Conservation (phyloP, 2,797 vertebrate genomes). For the Synaphobranchus kaupii region DNA sequence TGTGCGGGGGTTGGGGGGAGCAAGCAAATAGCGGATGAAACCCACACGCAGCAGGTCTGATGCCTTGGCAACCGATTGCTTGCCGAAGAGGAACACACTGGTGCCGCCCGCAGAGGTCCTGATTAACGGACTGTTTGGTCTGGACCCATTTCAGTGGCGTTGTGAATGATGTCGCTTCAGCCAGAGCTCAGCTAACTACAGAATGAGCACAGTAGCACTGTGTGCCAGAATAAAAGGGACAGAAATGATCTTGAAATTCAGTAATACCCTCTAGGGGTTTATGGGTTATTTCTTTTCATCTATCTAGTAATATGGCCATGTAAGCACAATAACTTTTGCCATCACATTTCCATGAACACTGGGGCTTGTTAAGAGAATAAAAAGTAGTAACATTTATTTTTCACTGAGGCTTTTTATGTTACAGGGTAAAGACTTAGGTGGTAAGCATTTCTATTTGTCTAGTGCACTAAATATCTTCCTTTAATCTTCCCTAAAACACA, state of each 20-base stretch:
- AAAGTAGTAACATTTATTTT: background rate
- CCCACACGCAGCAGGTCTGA: background rate
- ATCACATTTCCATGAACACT: too few species aligned
- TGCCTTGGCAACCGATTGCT: background rate
- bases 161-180: constrained; percentile 49
- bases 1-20: background rate
- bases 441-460: background rate
- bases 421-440: background rate
- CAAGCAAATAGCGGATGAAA: background rate
- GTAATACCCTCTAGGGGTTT: background rate
- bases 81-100: background rate
- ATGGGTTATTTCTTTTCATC: background rate
- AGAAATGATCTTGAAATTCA: constrained; percentile 21
- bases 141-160: constrained; percentile 39
- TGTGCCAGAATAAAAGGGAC: background rate
- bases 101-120: constrained; percentile 4
- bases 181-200: constrained; percentile 26
- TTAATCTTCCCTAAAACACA: too few species aligned
- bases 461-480: too few species aligned
- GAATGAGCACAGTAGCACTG: background rate
- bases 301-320: background rate
- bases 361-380: background rate
- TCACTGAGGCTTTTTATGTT: background rate
- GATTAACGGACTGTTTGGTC: constrained; percentile 48
- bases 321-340: background rate